These are phyloP conservation scores for Panthera leo DNA, from an alignment of 2,113 vertebrate species.

Conservation along the genomic window DNA sequence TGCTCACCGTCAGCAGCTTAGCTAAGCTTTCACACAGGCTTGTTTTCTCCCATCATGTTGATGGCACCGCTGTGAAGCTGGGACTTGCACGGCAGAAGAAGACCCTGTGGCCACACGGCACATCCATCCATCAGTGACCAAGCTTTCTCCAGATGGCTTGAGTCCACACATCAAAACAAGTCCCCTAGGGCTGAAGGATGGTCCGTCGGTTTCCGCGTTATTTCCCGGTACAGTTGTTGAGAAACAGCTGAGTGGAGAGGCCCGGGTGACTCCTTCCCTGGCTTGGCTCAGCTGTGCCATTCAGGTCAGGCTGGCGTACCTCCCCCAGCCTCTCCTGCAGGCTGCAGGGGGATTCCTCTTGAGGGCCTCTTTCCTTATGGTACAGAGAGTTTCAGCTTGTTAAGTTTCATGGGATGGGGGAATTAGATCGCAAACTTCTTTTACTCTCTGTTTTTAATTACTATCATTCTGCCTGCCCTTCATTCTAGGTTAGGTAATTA, in stretches of 20 bases:
- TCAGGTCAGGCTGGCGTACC: not conserved
- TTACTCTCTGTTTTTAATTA: slow-evolving; percentile 32
- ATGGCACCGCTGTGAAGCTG: not conserved
- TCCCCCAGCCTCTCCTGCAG: not conserved
- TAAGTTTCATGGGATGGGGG: not conserved
- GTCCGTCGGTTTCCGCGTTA: not conserved
- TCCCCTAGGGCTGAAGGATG: not conserved
- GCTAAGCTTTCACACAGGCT: fast-evolving
- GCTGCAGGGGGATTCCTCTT: not conserved
- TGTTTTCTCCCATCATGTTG: not conserved
- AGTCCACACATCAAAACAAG: not conserved
- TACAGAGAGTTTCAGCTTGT: slow-evolving; percentile 7
- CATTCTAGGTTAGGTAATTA: slow-evolving; percentile 41
- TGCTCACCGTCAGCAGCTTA: not conserved
- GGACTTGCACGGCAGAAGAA: not conserved
- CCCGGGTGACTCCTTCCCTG: not conserved
- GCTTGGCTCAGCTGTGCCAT: not conserved
- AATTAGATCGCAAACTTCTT: not conserved
- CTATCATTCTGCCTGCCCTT: not conserved
- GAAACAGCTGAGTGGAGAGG: not conserved
- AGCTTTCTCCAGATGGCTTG: not conserved
- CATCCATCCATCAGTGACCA: not conserved
- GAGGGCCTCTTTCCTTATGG: not conserved
- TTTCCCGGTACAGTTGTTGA: not conserved
- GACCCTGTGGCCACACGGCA: not conserved